A percentile compares a stretch with the other conserved stretches of the same genome.
phyloP scores from a whole-genome alignment of 2,113 vertebrate genomes.

The Donacobius atricapilla region DNA sequence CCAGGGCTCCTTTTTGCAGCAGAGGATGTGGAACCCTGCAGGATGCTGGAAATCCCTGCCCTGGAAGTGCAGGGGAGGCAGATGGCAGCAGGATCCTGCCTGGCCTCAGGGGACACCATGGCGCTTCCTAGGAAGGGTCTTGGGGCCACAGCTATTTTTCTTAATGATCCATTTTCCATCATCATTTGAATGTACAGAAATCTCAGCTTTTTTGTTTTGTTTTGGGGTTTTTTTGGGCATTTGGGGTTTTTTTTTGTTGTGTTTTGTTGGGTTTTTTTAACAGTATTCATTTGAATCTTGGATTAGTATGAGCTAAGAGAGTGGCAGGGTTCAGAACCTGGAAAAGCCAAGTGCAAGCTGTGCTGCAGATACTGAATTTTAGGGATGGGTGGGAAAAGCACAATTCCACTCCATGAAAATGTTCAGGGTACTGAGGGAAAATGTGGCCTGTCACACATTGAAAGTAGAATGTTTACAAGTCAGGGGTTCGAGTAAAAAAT shows the following conservation, averaged over 20 bases:
- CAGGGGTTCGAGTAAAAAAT: background rate
- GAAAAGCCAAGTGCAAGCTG: background rate
- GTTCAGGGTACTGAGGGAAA: background rate
- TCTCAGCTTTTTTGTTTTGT: background rate
- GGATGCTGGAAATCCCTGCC: background rate
- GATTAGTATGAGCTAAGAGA: background rate
- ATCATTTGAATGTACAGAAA: background rate
- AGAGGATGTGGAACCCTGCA: background rate
- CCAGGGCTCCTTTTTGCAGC: background rate
- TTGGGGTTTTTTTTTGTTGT: no score
- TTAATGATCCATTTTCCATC: background rate
- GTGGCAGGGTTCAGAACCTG: background rate
- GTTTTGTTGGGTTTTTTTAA: no score
- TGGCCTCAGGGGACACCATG: rapidly evolving
- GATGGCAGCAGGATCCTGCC: background rate
- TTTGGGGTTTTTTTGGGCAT: no score
- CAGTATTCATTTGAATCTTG: background rate
- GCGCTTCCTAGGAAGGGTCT: background rate
- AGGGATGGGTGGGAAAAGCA: background rate
- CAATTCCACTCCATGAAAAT: background rate
- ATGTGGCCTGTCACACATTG: background rate
- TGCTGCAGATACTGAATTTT: background rate
- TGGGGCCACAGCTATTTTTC: background rate
- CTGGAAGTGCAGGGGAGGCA: background rate
- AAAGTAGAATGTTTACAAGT: background rate